Evolutionary conservation across 1,140 invertebrate genomes (phyloP).

Genomic region (Hylyphantes graminicola): DNA sequence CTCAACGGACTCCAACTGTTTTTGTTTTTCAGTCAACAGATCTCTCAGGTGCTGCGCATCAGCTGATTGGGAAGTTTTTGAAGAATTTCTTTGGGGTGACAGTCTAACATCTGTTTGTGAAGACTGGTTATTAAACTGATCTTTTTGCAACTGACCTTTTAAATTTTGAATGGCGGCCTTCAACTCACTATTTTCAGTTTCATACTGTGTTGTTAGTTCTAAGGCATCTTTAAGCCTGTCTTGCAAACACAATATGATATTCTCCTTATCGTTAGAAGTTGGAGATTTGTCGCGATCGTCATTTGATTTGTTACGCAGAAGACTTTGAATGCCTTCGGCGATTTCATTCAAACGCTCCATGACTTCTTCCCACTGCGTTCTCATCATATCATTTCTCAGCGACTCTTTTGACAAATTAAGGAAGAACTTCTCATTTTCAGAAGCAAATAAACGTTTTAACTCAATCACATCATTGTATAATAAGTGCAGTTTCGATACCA

Average conservation of each 20-base stretch:
- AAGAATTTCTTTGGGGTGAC: neutral
- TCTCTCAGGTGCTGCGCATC: slow-evolving; percentile 26
- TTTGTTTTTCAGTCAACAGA: slow-evolving; percentile 12
- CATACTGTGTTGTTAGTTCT: slow-evolving; percentile 33
- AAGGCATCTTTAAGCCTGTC: slow-evolving; percentile 20
- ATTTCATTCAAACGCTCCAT: slow-evolving; percentile 24
- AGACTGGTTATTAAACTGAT: neutral
- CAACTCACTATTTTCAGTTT: slow-evolving; percentile 27
- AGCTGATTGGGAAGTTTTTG: neutral
- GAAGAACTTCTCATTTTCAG: slow-evolving; percentile 40
- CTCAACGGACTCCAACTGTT: slow-evolving; percentile 5
- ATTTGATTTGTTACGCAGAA: neutral
- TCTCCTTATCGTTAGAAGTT: neutral
- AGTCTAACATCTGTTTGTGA: neutral
- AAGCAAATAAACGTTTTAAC: slow-evolving; percentile 22
- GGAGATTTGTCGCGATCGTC: neutral
- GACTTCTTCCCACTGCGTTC: slow-evolving; percentile 30
- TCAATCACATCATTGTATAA: slow-evolving; percentile 43
- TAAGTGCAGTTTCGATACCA: slow-evolving; percentile 3
- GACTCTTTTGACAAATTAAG: neutral
- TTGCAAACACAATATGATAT: slow-evolving; percentile 32
- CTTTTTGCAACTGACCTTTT: neutral
- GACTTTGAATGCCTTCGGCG: slow-evolving; percentile 16
- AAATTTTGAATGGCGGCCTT: slow-evolving; percentile 21
- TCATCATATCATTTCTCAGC: slow-evolving; percentile 6